Percentiles rank a stretch among this genome's conserved stretches.
phyloP scores from a whole-genome alignment of 2,888 invertebrate species.

The Anagyrus pseudococci region DNA sequence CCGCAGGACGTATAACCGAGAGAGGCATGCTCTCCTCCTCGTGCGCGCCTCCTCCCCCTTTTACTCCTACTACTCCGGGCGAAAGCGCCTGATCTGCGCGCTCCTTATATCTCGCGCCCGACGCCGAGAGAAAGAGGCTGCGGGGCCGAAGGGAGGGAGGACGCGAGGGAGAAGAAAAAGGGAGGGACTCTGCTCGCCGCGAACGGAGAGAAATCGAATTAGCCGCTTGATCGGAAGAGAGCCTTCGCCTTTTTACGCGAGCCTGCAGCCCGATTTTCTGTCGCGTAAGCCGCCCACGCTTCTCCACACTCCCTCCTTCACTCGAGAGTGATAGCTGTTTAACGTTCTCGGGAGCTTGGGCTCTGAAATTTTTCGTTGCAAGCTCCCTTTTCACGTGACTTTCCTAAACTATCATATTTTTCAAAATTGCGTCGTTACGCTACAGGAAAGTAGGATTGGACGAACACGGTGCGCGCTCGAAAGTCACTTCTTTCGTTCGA shows the following conservation, averaged over 20 bases:
- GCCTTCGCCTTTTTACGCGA: not conserved
- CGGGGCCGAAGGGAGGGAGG: not conserved
- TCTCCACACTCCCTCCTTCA: not conserved
- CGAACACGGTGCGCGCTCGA: too few relatives aligned
- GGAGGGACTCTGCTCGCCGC: too few relatives aligned
- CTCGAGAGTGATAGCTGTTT: constrained; percentile 14
- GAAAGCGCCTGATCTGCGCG: not conserved
- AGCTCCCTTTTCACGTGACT: too few relatives aligned
- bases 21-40: not conserved
- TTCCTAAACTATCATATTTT: too few relatives aligned
- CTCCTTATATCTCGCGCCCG: not conserved
- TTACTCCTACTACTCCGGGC: not conserved
- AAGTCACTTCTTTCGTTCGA: too few relatives aligned
- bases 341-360: too few relatives aligned
- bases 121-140: not conserved
- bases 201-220: too few relatives aligned
- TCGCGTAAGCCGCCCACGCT: not conserved
- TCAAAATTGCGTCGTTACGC: too few relatives aligned
- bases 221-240: too few relatives aligned
- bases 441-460: too few relatives aligned
- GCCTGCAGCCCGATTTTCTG: not conserved
- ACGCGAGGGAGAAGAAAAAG: too few relatives aligned
- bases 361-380: too few relatives aligned
- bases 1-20: not conserved
- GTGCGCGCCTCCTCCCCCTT: not conserved